Evolutionary conservation across 2,113 vertebrate genomes (phyloP).

Genomic region (Felis chaus): DNA sequence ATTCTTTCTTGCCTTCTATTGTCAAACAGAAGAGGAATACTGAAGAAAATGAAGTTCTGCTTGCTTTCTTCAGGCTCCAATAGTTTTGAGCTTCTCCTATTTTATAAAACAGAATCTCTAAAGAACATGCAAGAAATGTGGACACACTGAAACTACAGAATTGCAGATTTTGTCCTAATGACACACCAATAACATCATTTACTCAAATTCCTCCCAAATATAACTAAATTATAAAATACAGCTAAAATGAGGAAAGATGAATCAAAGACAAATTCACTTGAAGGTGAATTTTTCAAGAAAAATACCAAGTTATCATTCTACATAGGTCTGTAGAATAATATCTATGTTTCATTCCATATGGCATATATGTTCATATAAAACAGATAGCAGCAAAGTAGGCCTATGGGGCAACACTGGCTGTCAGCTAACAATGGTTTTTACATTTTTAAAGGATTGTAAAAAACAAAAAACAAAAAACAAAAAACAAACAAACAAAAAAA

Average conservation of each 20-base stretch:
- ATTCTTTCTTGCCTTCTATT: neutral
- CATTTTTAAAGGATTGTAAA: neutral
- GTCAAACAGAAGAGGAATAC: neutral
- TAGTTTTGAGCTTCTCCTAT: neutral
- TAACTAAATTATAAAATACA: slow-evolving; percentile 41
- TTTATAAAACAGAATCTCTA: slow-evolving; percentile 29
- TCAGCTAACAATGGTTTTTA: neutral
- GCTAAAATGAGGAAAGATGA: neutral
- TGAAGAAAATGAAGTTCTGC: slow-evolving; percentile 21
- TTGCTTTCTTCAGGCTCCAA: neutral
- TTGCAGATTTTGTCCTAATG: neutral
- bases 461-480: slow-evolving; percentile 13
- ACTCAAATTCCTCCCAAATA: neutral
- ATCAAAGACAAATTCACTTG: slow-evolving; percentile 9
- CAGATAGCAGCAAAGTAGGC: neutral
- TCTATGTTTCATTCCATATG: neutral
- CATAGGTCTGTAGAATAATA: neutral
- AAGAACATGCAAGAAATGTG: neutral
- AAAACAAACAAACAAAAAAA: neutral
- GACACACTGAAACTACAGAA: neutral
- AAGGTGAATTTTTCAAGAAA: slow-evolving; percentile 44
- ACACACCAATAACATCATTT: neutral
- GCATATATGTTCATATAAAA: neutral
- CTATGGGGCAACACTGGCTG: neutral
- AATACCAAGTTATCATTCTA: slow-evolving; percentile 8